Percentiles rank a stretch among this genome's conserved stretches.
Conservation (phyloP, 2,888 invertebrate genomes). For the Marasmarcha lunaedactyla region DNA sequence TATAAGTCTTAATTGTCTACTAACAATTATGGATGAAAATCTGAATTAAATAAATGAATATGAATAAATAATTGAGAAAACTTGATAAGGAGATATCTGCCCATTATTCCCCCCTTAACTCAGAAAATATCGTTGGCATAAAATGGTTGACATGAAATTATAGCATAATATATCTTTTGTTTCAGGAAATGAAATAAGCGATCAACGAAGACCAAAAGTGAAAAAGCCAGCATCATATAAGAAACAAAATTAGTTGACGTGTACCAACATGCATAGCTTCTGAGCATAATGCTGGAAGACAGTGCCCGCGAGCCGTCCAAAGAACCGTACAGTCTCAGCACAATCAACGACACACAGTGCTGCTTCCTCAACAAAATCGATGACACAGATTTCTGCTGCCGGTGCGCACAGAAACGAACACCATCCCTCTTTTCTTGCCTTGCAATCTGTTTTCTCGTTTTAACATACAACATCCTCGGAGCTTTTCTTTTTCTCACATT, state of each 20-base stretch:
- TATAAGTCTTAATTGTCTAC: no score
- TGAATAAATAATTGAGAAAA: no score
- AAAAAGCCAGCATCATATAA: slow-evolving; percentile 26
- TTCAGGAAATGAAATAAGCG: background rate
- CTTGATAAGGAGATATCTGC: no score
- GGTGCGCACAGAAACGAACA: slow-evolving; percentile 43
- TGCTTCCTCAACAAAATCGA: slow-evolving; percentile 20
- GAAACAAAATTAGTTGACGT: slow-evolving; percentile 39
- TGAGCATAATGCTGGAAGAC: slow-evolving; percentile 30
- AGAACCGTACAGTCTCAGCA: slow-evolving; percentile 19
- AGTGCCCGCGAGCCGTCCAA: slow-evolving; percentile 22
- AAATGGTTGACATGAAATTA: no score
- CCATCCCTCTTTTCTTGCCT: slow-evolving; percentile 81
- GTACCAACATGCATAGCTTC: slow-evolving; percentile 15
- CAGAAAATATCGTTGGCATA: no score
- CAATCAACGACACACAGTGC: slow-evolving; percentile 24
- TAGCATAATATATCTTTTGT: no score
- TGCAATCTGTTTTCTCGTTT: slow-evolving; percentile 85
- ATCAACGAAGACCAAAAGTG: background rate
- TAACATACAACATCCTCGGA: slow-evolving; percentile 92
- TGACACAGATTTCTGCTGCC: slow-evolving; percentile 41
- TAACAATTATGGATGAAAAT: no score
- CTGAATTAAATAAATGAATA: no score
- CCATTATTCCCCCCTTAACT: no score
- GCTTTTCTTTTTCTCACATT: slow-evolving; percentile 91